These are phyloP conservation scores for Chromoteleia sp. DNA, from an alignment of 2,888 invertebrate genomes.

Conservation along the genomic window DNA sequence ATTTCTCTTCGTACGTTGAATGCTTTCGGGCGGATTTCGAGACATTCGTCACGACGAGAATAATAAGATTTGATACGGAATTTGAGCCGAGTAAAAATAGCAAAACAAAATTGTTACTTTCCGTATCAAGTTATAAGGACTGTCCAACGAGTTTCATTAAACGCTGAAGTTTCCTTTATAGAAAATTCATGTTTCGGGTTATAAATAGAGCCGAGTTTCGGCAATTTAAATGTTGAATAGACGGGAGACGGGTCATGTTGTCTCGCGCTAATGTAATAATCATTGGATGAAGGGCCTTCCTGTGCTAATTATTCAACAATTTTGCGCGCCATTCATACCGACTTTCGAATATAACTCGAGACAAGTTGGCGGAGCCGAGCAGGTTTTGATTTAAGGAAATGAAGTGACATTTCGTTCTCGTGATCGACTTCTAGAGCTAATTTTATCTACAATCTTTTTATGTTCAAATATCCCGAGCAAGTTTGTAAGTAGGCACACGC, in stretches of 20 bases:
- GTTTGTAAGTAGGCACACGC: constrained; percentile 29
- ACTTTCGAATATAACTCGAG: constrained; percentile 34
- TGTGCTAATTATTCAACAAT: constrained; percentile 53
- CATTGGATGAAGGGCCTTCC: constrained; percentile 45
- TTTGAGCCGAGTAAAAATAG: too few relatives aligned
- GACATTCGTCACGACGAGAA: too few relatives aligned
- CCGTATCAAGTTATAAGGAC: constrained; percentile 7
- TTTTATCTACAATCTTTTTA: constrained; percentile 53
- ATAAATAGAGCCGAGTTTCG: constrained; percentile 64
- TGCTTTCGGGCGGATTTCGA: too few relatives aligned
- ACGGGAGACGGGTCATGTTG: constrained; percentile 59
- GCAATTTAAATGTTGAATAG: constrained; percentile 60
- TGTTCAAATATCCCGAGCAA: constrained; percentile 30
- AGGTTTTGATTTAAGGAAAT: constrained; percentile 22
- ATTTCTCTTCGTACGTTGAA: too few relatives aligned
- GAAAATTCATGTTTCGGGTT: constrained; percentile 60
- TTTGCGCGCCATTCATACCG: constrained; percentile 47
- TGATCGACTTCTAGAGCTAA: constrained; percentile 31
- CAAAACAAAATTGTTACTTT: constrained; percentile 18
- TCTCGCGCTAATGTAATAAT: constrained; percentile 63
- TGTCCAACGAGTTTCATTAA: constrained; percentile 51
- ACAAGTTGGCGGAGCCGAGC: neutral
- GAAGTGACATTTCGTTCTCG: constrained; percentile 37
- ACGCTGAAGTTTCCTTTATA: constrained; percentile 46
- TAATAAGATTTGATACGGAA: too few relatives aligned